Base-by-base conservation (phyloP, 1,140 invertebrate genomes). In the Micrasema minimum region DNA sequence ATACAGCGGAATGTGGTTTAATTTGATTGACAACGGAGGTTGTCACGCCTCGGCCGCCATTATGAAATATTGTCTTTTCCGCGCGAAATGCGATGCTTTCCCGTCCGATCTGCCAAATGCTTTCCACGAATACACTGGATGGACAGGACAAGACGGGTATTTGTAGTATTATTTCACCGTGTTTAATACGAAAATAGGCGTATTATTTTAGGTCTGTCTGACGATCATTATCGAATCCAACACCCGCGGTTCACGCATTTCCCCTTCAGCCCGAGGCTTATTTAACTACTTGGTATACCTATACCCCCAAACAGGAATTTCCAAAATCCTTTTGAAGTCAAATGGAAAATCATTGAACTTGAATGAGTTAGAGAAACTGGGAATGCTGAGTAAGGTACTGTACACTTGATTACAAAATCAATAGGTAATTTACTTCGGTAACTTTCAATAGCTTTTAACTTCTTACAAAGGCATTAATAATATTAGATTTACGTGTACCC, bases 11-110 rank as follows among this genome's bases (percentile, higher is more conserved):
- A 18, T 59, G n/a, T 6, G 50, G 18, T 18, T 38, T 10, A 26
- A n/a, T n/a, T n/a, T 59, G 55, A 59, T 59, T 59, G 55, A 59
- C 66, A 69, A 59, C 35, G 18, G 38, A 31, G 66, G 41, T 61
- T 59, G 50, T 38, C 55, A 48, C 38, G 59, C 59, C 14, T 38
- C 35, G n/a, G 50, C 14, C 59, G 59, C 59, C 66, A 43, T 57
- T 11, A 69, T 69, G 66, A 69, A 69, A 69, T 69, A 69, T 59
- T 22, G 18, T 69, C 53, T 18, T n/a, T 38, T 38, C 41, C 41
- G 37, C 51, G 41, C 66, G 23, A 46, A 59, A 59, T 20, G 55
- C 31, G 55, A 59, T 59, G 55, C 51, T 38, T 38, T 59, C 55
- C 55, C 31, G 55, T 14, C 35, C 22, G 26, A 31, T 23, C 51